phyloP scores from a whole-genome alignment of 2,888 invertebrate species.

The Hymenopus coronatus region DNA sequence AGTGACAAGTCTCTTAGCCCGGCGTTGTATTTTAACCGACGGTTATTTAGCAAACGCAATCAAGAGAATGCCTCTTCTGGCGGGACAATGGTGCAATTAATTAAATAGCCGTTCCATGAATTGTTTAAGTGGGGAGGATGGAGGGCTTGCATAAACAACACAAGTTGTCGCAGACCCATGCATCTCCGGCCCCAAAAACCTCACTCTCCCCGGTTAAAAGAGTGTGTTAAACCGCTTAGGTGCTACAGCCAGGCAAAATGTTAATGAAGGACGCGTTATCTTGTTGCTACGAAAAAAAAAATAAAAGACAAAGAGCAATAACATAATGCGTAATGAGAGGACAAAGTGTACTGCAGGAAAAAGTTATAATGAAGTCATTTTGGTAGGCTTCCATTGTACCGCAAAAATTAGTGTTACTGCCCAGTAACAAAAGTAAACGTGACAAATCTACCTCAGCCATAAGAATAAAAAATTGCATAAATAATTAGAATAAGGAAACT shows the following conservation, averaged over 20 bases:
- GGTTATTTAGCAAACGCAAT: constrained; percentile 14
- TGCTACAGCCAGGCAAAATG: not conserved
- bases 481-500: not conserved
- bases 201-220: not conserved
- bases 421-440: not conserved
- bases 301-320: not conserved
- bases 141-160: constrained; percentile 1
- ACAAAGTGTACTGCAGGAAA: not conserved
- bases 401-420: not conserved
- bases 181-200: not conserved
- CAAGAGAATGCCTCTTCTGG: constrained; percentile 6
- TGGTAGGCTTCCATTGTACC: not conserved
- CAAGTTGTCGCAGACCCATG: not conserved
- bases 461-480: not conserved
- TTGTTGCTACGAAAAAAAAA: not conserved
- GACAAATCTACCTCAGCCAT: not conserved
- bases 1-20: not conserved
- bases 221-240: constrained; percentile 4
- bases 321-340: not conserved
- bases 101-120: constrained; percentile 15
- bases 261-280: not conserved
- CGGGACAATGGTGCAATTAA: not conserved
- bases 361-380: not conserved
- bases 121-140: not conserved
- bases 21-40: constrained; percentile 8